Base-by-base conservation (phyloP, 2,888 invertebrate species). In the Drosophila stalkeri region DNA sequence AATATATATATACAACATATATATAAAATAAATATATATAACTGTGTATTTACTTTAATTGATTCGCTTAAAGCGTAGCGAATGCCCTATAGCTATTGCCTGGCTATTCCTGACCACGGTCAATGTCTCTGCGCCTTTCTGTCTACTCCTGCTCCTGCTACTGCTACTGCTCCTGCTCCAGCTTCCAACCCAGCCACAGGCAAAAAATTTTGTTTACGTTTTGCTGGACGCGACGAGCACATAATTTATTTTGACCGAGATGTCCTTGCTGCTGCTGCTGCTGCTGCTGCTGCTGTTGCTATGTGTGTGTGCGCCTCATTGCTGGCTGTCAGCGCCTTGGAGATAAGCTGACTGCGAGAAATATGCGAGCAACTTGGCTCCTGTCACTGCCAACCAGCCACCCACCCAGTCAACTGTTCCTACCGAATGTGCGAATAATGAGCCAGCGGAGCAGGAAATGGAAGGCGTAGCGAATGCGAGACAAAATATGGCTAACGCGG, bases 311-410 rank as follows among this genome's bases (percentile, higher is more conserved):
- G 60, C 54, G 75, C 75, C 84, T 75, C 79, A 72, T 84, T 81
- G 82, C 86, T 74, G 86, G 59, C 88, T 86, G 88, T 86, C 86
- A 87, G 86, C 86, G 88, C 82, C 84, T 84, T 59, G 20, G 67
- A 84, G 88, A 86, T 86, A 86, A 86, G 86, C 86, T 88, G 85
- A 90, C 85, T 89, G 86, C 66, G 72, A 88, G 82, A 86, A 86
- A 88, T 86, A 86, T 90, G 86, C 72, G 80, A 76, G 69, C 59
- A 69, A 43, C 64, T 57, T 68, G 65, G 66, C 66, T 66, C 61
- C 67, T 75, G 64, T 51, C 52, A 49, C 31, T 18, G 20, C 37
- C 47, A 9, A 39, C 37, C 52, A 41, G 8, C 39, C 41, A 4
- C 33, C 31, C 61, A 23, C 6, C 23, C 37, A 20, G 20, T 4